Conservation (phyloP, 2,797 vertebrate species). For the Chrysocyon brachyurus region DNA sequence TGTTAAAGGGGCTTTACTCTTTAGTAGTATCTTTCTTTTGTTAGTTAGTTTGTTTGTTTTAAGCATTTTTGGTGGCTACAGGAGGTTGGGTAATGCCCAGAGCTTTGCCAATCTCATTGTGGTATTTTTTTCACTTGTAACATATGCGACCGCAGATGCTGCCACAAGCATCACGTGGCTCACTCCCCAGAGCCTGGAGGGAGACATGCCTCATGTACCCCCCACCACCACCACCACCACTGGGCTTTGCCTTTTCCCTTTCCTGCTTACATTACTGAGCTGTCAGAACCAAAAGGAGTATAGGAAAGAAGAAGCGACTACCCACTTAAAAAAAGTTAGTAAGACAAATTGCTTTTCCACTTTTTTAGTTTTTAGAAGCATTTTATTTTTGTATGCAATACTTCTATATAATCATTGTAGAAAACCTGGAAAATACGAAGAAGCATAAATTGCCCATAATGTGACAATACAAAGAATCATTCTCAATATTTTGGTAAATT, state of each 20-base stretch:
- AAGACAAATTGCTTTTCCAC: background rate
- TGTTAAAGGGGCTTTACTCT: background rate
- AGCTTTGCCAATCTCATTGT: constrained; percentile 39
- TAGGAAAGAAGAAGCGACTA: background rate
- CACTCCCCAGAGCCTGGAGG: background rate
- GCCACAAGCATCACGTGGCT: background rate
- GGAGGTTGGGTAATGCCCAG: constrained; percentile 30
- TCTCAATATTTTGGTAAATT: background rate
- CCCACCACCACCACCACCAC: background rate
- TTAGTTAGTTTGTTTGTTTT: background rate
- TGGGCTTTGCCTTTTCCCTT: constrained; percentile 17
- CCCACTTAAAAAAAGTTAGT: background rate
- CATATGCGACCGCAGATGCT: constrained; percentile 78
- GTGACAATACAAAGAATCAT: background rate
- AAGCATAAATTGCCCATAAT: background rate
- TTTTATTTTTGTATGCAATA: background rate
- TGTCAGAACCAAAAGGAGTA: background rate
- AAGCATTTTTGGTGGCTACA: background rate
- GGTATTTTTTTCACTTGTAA: constrained; percentile 68
- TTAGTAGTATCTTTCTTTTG: background rate
- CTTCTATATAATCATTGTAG: background rate
- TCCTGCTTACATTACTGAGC: background rate
- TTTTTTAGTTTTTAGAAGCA: background rate
- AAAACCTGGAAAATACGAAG: background rate
- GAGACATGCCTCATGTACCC: constrained; percentile 27